Evolutionary conservation across 2,888 invertebrate species (phyloP), one percentile per base, ranked within the genome.

Genomic region (Nasonovia ribisnigri): DNA sequence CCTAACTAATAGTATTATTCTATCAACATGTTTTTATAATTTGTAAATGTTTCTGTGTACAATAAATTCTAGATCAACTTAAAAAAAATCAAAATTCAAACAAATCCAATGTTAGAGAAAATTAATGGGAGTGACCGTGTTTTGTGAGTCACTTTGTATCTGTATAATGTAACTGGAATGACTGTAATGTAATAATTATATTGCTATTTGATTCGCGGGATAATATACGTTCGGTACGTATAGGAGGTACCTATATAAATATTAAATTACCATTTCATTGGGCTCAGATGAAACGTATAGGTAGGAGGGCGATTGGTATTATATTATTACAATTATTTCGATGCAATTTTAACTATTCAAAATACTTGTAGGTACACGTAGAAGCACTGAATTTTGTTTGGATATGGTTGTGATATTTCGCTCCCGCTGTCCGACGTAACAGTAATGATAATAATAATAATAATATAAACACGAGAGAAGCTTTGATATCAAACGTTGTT

Each of bases 41-140:
- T 67, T 16, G 16, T 67, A 0, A 67, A n/a, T 0, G n/a, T n/a
- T 13, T n/a, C 4, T 5, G 5, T 5, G 1, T 67, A n/a, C 13
- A n/a, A 13, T 60, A 24, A 67, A 1, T 67, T 13, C 11, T n/a
- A n/a, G 11, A 67, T 67, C 3, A n/a, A 13, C n/a, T 13, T 67
- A 5, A 67, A 67, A 67, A 67, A 60, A n/a, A n/a, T n/a, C 5
- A 16, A 67, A 4, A 67, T 67, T n/a, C 16, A n/a, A 67, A n/a
- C 29, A 16, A 11, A 60, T 60, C 13, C 29, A 5, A 67, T 67
- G 4, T n/a, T 10, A 57, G 11, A 46, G 3, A 29, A 29, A 60
- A 29, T 11, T 29, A 29, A 29, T 60, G 29, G 4, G 29, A 29
- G 13, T 13, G 13, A 11, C 11, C 1, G 13, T n/a, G 10, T 11